These are phyloP conservation scores for Ceratina japonica DNA, from an alignment of 1,140 invertebrate genomes.

Conservation along the genomic window DNA sequence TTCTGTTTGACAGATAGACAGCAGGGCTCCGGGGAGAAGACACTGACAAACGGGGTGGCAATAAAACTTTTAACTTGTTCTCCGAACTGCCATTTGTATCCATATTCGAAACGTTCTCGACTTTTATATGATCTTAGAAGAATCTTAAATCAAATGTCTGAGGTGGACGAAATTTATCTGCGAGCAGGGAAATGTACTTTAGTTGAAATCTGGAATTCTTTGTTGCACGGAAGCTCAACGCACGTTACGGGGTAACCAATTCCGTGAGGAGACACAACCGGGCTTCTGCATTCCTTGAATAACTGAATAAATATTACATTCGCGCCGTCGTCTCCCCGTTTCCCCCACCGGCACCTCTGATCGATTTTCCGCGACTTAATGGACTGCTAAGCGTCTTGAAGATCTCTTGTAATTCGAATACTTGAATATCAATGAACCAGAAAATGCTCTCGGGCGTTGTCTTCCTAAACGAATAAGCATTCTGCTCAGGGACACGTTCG, in stretches of 20 bases:
- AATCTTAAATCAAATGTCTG: too few species aligned
- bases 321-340: not conserved
- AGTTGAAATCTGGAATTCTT: not conserved
- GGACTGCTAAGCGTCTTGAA: not conserved
- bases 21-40: not conserved
- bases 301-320: slow-evolving; percentile 18
- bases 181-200: too few species aligned
- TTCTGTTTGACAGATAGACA: not conserved
- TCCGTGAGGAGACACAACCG: too few species aligned
- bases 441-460: not conserved
- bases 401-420: slow-evolving; percentile 18
- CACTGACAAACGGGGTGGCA: not conserved
- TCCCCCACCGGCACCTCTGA: not conserved
- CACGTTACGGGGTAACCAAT: not conserved
- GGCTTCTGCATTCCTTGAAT: not conserved
- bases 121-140: too few species aligned
- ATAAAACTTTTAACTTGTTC: not conserved
- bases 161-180: too few species aligned
- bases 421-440: slow-evolving; percentile 16
- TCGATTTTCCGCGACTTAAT: slow-evolving; percentile 17
- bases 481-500: not conserved
- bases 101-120: not conserved
- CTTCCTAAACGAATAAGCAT: not conserved
- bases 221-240: not conserved
- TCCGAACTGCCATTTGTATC: not conserved